Conservation (phyloP, 2,797 vertebrate species). For the Pampus argenteus region DNA sequence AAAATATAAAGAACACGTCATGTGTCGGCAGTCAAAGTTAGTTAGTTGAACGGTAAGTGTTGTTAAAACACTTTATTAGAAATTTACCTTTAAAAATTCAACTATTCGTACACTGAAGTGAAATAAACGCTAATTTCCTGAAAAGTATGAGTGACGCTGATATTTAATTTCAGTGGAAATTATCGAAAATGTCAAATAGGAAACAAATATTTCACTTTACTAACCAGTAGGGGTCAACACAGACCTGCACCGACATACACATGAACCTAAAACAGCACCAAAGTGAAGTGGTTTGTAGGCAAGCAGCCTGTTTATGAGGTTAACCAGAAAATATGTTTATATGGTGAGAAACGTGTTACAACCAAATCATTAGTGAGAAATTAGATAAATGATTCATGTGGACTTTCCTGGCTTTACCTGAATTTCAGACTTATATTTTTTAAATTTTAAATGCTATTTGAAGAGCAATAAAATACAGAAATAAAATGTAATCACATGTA, state of each 20-base stretch:
- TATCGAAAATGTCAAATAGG: neutral
- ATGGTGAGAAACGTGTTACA: slow-evolving; percentile 37
- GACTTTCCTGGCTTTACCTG: slow-evolving; percentile 13
- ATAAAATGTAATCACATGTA: slow-evolving; percentile 3
- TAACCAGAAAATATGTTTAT: slow-evolving; percentile 32
- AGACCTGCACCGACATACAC: slow-evolving; percentile 7
- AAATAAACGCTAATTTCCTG: neutral
- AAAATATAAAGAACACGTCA: neutral
- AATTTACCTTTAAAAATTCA: neutral
- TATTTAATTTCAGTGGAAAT: neutral
- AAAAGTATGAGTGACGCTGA: neutral
- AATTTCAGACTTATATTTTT: neutral
- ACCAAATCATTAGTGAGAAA: slow-evolving; percentile 34
- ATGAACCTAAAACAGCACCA: no score
- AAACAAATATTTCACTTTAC: neutral
- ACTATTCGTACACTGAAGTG: neutral
- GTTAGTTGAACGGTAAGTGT: neutral
- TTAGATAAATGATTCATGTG: slow-evolving; percentile 32
- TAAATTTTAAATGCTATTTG: no score
- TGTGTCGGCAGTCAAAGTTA: neutral
- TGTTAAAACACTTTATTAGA: neutral
- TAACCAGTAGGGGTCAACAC: slow-evolving; percentile 65
- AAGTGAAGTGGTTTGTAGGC: neutral
- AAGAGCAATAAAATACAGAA: slow-evolving; percentile 11
- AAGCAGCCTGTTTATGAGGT: slow-evolving; percentile 32